phyloP scores from a whole-genome alignment of 1,140 invertebrate genomes.

The Drosophila kurseongensis region DNA sequence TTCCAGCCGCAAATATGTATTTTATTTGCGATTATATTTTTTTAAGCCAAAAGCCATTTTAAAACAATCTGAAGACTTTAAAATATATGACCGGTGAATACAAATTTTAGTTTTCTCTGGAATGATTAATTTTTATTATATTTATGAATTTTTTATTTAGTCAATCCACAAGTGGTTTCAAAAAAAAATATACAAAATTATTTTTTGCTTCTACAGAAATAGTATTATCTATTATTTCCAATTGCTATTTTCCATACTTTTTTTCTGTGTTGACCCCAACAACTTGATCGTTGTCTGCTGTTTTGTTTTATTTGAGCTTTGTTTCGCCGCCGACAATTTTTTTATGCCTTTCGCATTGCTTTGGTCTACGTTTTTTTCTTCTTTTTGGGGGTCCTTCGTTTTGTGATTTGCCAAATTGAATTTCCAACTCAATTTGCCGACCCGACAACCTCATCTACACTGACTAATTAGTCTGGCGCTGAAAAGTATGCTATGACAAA shows the following conservation, averaged over 20 bases:
- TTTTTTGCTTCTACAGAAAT: too few species aligned
- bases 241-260: neutral
- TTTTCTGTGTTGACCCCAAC: slow-evolving; percentile 1
- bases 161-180: too few species aligned
- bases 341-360: slow-evolving; percentile 22
- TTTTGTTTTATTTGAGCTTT: slow-evolving; percentile 28
- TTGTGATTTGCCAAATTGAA: slow-evolving; percentile 77
- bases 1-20: too few species aligned
- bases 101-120: too few species aligned
- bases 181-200: too few species aligned
- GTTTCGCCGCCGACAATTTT: slow-evolving; percentile 20
- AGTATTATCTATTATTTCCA: too few species aligned
- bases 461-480: slow-evolving; percentile 42
- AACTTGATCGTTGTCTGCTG: slow-evolving; percentile 55
- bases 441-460: slow-evolving; percentile 26
- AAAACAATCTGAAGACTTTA: too few species aligned
- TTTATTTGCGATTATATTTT: too few species aligned
- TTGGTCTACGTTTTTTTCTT: slow-evolving; percentile 15
- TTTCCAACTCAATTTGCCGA: slow-evolving; percentile 75
- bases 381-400: slow-evolving; percentile 36
- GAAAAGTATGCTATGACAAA: slow-evolving; percentile 58
- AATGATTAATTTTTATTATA: too few species aligned
- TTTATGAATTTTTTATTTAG: too few species aligned
- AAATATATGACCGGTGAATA: too few species aligned
- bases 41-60: too few species aligned